A percentile compares a stretch with the other conserved stretches of the same genome.
Conservation (phyloP, 1,140 invertebrate species). For the Drosophila punjabiensis region DNA sequence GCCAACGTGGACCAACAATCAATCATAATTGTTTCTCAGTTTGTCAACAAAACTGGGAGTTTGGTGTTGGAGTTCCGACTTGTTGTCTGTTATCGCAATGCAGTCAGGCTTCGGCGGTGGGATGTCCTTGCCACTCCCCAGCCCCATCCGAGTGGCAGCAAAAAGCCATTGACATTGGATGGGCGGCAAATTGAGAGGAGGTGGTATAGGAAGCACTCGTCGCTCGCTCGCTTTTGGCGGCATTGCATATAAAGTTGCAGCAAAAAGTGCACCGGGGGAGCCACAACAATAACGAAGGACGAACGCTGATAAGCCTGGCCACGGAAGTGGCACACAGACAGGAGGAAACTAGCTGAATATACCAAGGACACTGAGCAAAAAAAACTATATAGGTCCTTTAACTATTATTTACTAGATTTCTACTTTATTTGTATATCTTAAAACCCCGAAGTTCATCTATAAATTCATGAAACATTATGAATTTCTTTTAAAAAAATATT, state of each 20-base stretch:
- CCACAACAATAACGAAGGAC: conserved; percentile 61
- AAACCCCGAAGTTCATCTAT: too few species aligned
- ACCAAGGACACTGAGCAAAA: background rate
- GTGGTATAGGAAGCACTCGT: conserved; percentile 30
- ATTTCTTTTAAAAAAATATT: background rate
- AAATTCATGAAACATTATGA: background rate
- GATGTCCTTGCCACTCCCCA: conserved; percentile 33
- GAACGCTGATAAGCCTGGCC: conserved; percentile 67
- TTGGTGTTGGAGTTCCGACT: conserved; percentile 50
- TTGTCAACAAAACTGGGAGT: conserved; percentile 72
- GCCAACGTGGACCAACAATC: conserved; percentile 60
- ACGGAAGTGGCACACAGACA: conserved; percentile 57
- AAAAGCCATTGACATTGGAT: conserved; percentile 68
- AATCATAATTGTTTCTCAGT: conserved; percentile 82
- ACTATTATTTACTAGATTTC: background rate
- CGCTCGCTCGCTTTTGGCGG: conserved; percentile 30
- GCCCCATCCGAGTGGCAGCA: conserved; percentile 51
- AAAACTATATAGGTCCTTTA: background rate
- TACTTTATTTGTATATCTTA: background rate
- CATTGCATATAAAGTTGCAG: conserved; percentile 69
- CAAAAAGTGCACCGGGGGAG: conserved; percentile 67
- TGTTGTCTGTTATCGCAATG: conserved; percentile 70
- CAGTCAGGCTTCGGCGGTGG: conserved; percentile 41
- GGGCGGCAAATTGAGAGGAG: conserved; percentile 11
- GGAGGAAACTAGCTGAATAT: conserved; percentile 17